A percentile compares a stretch with the other conserved stretches of the same genome.
Evolutionary conservation across 1,140 invertebrate species (phyloP).

Genomic region (Mamestra configurata): DNA sequence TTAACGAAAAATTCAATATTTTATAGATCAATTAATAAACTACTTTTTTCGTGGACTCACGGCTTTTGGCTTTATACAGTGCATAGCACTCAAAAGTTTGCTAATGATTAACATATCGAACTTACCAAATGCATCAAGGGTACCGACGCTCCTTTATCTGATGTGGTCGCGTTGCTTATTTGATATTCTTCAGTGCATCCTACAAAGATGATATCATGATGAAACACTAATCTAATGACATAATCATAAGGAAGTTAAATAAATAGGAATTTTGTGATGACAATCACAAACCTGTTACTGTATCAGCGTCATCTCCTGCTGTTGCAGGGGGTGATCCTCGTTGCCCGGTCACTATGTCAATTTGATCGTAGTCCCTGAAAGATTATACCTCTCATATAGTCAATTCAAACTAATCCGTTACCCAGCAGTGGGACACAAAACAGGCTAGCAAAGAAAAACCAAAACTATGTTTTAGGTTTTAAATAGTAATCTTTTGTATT

Average conservation of each 20-base stretch:
- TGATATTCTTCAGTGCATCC: constrained; percentile 77
- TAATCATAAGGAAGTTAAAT: neutral
- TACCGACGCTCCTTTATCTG: constrained; percentile 77
- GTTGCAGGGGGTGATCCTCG: constrained; percentile 61
- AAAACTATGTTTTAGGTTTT: too few relatives aligned
- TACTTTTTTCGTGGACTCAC: too few relatives aligned
- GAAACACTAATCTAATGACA: neutral
- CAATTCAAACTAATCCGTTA: too few relatives aligned
- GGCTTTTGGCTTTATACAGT: too few relatives aligned
- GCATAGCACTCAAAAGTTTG: too few relatives aligned
- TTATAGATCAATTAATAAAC: too few relatives aligned
- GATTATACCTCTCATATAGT: neutral
- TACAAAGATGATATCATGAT: constrained; percentile 44
- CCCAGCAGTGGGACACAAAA: neutral
- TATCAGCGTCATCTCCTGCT: constrained; percentile 69
- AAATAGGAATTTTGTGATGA: neutral
- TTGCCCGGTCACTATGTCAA: constrained; percentile 81
- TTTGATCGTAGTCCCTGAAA: constrained; percentile 79
- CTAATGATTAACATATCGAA: constrained; percentile 32
- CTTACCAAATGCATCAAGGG: constrained; percentile 86
- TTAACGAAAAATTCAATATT: too few relatives aligned
- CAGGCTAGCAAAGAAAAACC: constrained; percentile 1
- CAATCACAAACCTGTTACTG: constrained; percentile 62
- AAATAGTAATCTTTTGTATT: too few relatives aligned
- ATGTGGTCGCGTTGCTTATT: constrained; percentile 67